Conservation (phyloP, 2,888 invertebrate species). For the Mimachlamys varia region DNA sequence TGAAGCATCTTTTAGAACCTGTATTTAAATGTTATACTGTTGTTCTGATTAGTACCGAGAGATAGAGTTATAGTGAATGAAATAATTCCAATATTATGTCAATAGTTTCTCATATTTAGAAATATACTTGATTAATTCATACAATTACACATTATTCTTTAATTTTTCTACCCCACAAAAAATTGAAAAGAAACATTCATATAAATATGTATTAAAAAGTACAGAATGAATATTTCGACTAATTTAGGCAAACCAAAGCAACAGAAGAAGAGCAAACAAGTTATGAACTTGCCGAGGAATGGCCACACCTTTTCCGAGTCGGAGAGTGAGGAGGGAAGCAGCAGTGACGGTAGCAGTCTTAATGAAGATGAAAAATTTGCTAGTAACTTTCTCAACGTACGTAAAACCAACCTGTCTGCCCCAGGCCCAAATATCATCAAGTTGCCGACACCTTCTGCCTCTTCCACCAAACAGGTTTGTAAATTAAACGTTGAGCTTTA, state of each 20-base stretch:
- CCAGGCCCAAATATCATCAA: constrained; percentile 10
- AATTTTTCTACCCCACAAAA: no score
- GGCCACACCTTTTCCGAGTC: constrained; percentile 2
- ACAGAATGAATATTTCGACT: constrained; percentile 3
- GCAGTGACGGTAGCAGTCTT: constrained; percentile 54
- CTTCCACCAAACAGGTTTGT: constrained; percentile 8
- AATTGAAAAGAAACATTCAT: no score
- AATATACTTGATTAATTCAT: no score
- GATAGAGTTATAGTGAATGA: no score
- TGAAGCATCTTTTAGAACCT: no score
- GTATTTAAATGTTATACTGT: no score
- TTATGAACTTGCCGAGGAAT: neutral
- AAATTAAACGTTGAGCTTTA: no score
- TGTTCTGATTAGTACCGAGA: no score
- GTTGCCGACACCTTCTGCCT: neutral
- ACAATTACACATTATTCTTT: no score
- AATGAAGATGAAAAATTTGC: constrained; percentile 68
- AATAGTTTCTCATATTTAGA: no score
- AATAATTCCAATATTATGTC: no score
- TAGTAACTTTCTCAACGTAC: constrained; percentile 52
- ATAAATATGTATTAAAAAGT: neutral
- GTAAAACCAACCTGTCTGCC: constrained; percentile 44
- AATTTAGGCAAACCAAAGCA: constrained; percentile 37
- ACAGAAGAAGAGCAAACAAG: constrained; percentile 26
- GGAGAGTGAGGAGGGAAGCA: constrained; percentile 51